Evolutionary conservation across 2,888 invertebrate species (phyloP), one percentile per base, ranked within the genome.

Genomic region (Iphiclides podalirius): DNA sequence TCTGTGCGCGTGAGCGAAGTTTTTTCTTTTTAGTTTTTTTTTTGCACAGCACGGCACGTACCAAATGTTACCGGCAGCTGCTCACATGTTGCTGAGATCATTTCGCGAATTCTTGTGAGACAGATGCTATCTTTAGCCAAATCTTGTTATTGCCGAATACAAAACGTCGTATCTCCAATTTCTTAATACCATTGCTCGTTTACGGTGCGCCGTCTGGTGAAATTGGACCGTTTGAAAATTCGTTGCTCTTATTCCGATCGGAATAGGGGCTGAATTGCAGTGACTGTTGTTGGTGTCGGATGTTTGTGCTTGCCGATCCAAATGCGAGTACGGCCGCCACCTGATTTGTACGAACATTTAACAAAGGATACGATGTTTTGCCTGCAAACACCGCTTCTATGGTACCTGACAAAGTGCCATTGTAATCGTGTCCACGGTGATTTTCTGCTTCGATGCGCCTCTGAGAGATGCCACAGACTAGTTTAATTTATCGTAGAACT

Each of bases 1-100:
- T 36, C 36, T n/a, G 16, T 15, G 16, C 15, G 9, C 2, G 23
- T 17, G 8, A 11, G 15, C 13, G 8, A 26, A 26, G 8, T 2
- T 1, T 31, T 11, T 31, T 23, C 23, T 26, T 23, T n/a, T 40
- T 63, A 63, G 55, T 41, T 51, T 56, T 57, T 65, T 70, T 78
- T 79, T 73, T 68, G 69, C 7, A 31, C 52, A 54, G 39, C 55
- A 43, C 58, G 72, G 79, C 84, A 84, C 85, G 86, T 77, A 82
- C 86, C 87, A 87, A 87, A 84, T 85, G 86, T 72, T 79, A 59
- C 63, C 48, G 63, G 75, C 87, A 84, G 84, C 80, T 84, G 85
- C 68, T 70, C 69, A 58, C 64, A 68, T 65, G 72, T 59, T 60
- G 57, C 59, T 52, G 53, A 72, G 77, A 75, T 73, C 67, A 64